A percentile compares a stretch with the other conserved stretches of the same genome.
These are phyloP conservation scores for Prionace glauca DNA, from an alignment of 2,797 vertebrate species.

Conservation along the genomic window DNA sequence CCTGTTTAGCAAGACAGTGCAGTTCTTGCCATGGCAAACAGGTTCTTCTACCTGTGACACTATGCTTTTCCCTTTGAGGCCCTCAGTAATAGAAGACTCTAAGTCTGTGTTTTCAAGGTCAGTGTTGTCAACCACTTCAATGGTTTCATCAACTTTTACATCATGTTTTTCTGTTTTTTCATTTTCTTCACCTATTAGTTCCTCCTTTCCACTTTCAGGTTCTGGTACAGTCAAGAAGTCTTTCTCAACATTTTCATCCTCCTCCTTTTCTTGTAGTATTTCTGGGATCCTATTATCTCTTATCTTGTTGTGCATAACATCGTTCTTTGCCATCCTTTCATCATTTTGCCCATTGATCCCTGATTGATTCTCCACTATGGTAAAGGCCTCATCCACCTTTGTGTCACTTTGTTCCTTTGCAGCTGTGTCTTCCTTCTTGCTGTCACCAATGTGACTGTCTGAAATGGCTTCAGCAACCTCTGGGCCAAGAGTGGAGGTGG, in stretches of 20 bases:
- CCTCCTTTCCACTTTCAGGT: constrained; percentile 40
- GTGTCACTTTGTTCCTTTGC: constrained; percentile 33
- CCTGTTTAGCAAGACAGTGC: constrained; percentile 45
- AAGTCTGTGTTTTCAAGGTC: constrained; percentile 33
- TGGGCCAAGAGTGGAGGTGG: neutral
- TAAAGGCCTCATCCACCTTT: neutral
- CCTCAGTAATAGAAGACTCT: neutral
- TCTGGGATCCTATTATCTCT: constrained; percentile 36
- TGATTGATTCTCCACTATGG: neutral
- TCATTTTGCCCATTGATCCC: neutral
- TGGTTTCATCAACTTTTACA: neutral
- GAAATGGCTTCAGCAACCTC: neutral
- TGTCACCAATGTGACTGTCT: constrained; percentile 8
- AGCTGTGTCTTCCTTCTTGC: constrained; percentile 42
- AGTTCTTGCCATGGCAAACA: constrained; percentile 41
- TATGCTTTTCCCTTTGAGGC: neutral
- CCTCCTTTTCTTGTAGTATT: constrained; percentile 39
- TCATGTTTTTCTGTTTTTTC: constrained; percentile 33
- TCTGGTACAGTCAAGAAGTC: constrained; percentile 36
- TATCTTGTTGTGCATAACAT: neutral
- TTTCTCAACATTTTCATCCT: constrained; percentile 41
- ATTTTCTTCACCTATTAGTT: constrained; percentile 28
- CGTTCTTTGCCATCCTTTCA: neutral
- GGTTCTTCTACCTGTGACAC: constrained; percentile 41
- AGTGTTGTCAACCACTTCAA: neutral